Percentiles rank a stretch among this genome's conserved stretches.
These are phyloP conservation scores for Scolopax mira DNA, from an alignment of 2,113 vertebrate genomes.

Conservation along the genomic window DNA sequence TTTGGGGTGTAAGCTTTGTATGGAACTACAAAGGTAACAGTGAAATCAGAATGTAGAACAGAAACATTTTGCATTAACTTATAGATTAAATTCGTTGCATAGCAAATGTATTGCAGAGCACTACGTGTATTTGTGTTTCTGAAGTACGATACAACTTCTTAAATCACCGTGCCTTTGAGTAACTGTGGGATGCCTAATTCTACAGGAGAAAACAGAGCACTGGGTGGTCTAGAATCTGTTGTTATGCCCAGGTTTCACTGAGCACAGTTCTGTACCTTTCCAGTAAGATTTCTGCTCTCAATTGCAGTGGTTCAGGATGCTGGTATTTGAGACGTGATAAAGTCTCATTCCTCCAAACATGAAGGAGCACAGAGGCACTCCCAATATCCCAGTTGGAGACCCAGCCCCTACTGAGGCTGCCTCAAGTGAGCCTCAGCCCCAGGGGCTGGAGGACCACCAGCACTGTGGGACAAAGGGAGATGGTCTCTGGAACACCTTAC, in stretches of 20 bases:
- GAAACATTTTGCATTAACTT: neutral
- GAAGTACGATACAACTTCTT: neutral
- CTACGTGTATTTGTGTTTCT: conserved; percentile 1
- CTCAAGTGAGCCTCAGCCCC: neutral
- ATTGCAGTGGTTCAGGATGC: neutral
- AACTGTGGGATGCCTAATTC: neutral
- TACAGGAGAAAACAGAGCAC: neutral
- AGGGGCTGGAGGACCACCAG: neutral
- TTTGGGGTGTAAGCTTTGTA: too few species aligned
- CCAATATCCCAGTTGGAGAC: neutral
- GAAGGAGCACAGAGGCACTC: neutral
- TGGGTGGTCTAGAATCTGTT: neutral
- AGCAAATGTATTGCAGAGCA: conserved; percentile 10
- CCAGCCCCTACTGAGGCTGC: neutral
- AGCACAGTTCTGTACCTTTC: neutral
- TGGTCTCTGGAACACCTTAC: neutral
- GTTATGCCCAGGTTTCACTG: neutral
- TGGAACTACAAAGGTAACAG: neutral
- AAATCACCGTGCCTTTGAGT: neutral
- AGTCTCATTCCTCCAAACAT: neutral
- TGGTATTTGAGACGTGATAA: too few species aligned
- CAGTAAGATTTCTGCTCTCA: neutral
- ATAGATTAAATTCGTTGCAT: neutral
- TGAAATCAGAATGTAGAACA: neutral
- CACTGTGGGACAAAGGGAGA: neutral